Percentiles rank a stretch among this genome's conserved stretches.
Evolutionary conservation across 1,140 invertebrate genomes (phyloP).

Genomic region (Plutomurus gul): DNA sequence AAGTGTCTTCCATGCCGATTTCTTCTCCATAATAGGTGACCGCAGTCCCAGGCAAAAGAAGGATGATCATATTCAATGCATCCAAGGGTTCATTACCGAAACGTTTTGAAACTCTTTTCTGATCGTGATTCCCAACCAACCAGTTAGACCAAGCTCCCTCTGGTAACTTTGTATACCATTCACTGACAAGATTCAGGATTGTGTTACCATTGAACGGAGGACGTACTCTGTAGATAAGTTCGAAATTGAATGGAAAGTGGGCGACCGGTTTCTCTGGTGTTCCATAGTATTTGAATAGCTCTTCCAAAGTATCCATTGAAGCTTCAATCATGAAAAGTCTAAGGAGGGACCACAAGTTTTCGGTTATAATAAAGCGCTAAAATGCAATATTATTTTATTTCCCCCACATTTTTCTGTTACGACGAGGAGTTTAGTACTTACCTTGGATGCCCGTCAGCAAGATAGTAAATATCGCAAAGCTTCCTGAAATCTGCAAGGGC

Average conservation of each 20-base stretch:
- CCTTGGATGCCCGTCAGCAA: slow-evolving; percentile 58
- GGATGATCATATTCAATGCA: slow-evolving; percentile 68
- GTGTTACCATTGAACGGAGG: slow-evolving; percentile 56
- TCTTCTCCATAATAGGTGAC: slow-evolving; percentile 83
- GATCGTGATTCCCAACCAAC: slow-evolving; percentile 71
- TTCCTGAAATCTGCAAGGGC: slow-evolving; percentile 55
- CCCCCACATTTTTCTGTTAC: no score
- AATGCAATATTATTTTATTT: no score
- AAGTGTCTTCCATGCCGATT: slow-evolving; percentile 75
- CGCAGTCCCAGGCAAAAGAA: slow-evolving; percentile 73
- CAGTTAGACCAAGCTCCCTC: slow-evolving; percentile 62
- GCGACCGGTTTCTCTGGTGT: slow-evolving; percentile 61
- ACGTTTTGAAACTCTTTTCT: slow-evolving; percentile 63
- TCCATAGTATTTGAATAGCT: slow-evolving; percentile 68
- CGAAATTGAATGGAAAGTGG: slow-evolving; percentile 72
- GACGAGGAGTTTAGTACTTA: no score
- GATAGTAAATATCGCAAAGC: slow-evolving; percentile 58
- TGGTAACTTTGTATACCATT: slow-evolving; percentile 66
- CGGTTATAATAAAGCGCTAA: background rate
- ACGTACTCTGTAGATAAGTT: slow-evolving; percentile 58
- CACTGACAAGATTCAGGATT: slow-evolving; percentile 63
- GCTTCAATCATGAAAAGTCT: no score
- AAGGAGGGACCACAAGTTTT: slow-evolving; percentile 64
- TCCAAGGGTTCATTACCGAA: slow-evolving; percentile 66
- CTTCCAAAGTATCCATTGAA: slow-evolving; percentile 59